Conservation (phyloP, 2,797 vertebrate species). For the Selene dorsalis region DNA sequence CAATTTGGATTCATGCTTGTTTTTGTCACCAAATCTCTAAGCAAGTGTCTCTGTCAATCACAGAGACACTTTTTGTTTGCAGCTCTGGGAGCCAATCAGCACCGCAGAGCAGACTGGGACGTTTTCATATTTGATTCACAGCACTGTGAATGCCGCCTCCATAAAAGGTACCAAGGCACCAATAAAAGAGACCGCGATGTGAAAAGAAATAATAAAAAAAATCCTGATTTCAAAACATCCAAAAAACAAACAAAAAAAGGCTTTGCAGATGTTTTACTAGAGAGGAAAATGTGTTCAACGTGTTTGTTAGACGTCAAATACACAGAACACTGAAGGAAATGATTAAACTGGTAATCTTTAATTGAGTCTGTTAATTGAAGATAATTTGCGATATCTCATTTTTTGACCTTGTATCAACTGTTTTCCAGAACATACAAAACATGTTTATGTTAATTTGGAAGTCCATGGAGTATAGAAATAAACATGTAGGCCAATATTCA, state of each 20-base stretch:
- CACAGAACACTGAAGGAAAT: slow-evolving; percentile 7
- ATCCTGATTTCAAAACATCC: slow-evolving; percentile 7
- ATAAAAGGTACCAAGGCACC: slow-evolving; percentile 8
- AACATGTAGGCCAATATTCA: too few species aligned
- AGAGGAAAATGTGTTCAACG: slow-evolving; percentile 31
- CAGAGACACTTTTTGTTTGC: slow-evolving; percentile 8
- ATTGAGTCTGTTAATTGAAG: slow-evolving; percentile 6
- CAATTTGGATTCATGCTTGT: not conserved
- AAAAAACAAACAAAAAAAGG: not conserved
- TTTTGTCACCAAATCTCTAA: not conserved
- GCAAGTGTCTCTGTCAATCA: slow-evolving; percentile 5
- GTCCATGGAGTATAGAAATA: not conserved
- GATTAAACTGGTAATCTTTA: not conserved
- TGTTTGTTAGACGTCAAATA: slow-evolving; percentile 19
- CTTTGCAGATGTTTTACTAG: slow-evolving; percentile 14
- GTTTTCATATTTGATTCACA: slow-evolving; percentile 29
- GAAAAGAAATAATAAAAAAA: slow-evolving; percentile 51
- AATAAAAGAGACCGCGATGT: slow-evolving; percentile 8
- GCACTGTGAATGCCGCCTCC: slow-evolving; percentile 8
- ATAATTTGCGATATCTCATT: not conserved
- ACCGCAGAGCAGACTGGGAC: not conserved
- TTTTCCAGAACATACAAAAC: not conserved
- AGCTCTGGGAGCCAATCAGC: slow-evolving; percentile 9
- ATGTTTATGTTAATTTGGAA: not conserved
- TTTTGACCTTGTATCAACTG: slow-evolving; percentile 1